Conservation (phyloP, 2,888 invertebrate genomes). For the Agriopis marginaria region DNA sequence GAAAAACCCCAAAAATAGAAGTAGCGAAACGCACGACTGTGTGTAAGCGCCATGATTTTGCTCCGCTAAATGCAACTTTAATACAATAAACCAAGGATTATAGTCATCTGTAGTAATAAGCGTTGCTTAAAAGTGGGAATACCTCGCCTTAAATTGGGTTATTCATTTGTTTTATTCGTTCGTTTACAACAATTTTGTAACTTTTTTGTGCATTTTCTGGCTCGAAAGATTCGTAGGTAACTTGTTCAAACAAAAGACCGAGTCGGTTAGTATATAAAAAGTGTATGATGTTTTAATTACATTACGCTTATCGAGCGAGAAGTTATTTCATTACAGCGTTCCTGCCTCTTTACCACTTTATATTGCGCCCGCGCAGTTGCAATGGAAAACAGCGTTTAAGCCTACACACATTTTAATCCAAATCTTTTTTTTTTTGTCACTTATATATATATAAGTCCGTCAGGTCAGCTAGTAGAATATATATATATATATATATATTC, state of each 20-base stretch:
- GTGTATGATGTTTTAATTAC: slow-evolving; percentile 7
- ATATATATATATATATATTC: too few relatives aligned
- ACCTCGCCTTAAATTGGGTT: too few relatives aligned
- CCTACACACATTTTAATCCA: not conserved
- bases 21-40: too few relatives aligned
- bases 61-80: too few relatives aligned
- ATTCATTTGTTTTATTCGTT: not conserved
- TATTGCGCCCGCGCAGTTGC: slow-evolving; percentile 14
- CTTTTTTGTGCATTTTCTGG: not conserved
- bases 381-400: slow-evolving; percentile 1
- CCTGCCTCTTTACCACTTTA: slow-evolving; percentile 13
- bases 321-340: slow-evolving; percentile 7
- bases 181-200: not conserved
- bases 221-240: not conserved
- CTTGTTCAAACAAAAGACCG: not conserved
- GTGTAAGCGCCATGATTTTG: too few relatives aligned
- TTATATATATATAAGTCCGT: too few relatives aligned
- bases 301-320: slow-evolving; percentile 12
- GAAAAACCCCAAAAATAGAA: too few relatives aligned
- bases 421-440: too few relatives aligned
- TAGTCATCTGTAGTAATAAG: too few relatives aligned
- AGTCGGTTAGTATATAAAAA: not conserved
- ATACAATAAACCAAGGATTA: too few relatives aligned
- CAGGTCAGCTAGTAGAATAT: too few relatives aligned
- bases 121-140: too few relatives aligned